Conservation (phyloP, 2,113 vertebrate species). For the Proterorhinus semilunaris region DNA sequence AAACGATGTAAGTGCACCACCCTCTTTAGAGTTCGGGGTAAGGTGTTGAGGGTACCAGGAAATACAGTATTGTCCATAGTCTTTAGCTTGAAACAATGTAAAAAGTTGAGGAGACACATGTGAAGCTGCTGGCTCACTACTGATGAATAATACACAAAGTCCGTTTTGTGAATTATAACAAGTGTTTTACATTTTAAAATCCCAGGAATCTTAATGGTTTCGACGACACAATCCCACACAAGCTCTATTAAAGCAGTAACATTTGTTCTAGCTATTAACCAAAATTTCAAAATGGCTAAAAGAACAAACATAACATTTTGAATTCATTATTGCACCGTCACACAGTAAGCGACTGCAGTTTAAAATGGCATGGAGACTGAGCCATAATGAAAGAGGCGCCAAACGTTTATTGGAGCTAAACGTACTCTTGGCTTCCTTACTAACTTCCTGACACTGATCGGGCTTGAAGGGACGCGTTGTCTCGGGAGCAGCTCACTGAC, state of each 20-base stretch:
- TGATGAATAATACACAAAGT: too few species aligned
- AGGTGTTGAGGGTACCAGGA: too few species aligned
- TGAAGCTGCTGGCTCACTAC: too few species aligned
- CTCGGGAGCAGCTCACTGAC: conserved; percentile 56
- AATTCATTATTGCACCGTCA: neutral
- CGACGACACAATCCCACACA: neutral
- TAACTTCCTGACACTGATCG: conserved; percentile 57
- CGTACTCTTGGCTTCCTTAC: conserved; percentile 26
- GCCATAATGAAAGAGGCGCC: conserved; percentile 8
- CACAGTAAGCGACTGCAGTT: neutral
- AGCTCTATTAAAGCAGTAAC: neutral
- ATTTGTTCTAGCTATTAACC: neutral
- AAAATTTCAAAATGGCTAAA: neutral
- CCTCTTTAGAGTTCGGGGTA: too few species aligned
- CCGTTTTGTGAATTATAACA: too few species aligned
- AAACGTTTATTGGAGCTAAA: conserved; percentile 21
- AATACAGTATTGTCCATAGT: too few species aligned
- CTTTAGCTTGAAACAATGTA: too few species aligned
- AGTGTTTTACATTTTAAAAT: too few species aligned
- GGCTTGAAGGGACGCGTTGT: conserved; percentile 47
- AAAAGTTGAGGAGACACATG: too few species aligned
- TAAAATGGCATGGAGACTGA: conserved; percentile 3
- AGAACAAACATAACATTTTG: neutral
- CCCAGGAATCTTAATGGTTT: too few species aligned
- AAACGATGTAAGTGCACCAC: too few species aligned